Percentiles rank a stretch among this genome's conserved stretches.
Evolutionary conservation across 2,797 vertebrate species (phyloP).

Genomic region (Epinephelus coioides): DNA sequence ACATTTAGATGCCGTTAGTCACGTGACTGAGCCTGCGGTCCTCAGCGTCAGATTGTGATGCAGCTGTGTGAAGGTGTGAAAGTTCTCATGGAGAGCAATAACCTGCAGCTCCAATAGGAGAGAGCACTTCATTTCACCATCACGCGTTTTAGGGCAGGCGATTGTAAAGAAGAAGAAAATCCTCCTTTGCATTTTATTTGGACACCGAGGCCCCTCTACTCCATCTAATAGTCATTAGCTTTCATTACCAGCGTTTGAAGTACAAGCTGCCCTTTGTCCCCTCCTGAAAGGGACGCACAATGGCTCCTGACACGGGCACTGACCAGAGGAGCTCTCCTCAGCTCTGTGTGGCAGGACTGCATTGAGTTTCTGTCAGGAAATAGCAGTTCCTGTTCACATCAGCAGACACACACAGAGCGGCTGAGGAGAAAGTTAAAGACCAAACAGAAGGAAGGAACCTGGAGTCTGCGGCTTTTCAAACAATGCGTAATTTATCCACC

Average conservation of each 20-base stretch:
- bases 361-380: conserved; percentile 85
- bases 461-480: background rate
- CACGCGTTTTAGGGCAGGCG: conserved; percentile 77
- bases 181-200: conserved; percentile 88
- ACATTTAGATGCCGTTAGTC: background rate
- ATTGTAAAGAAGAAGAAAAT: conserved; percentile 84
- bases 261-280: conserved; percentile 87
- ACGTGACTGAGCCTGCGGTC: background rate
- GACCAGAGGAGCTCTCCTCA: conserved; percentile 52
- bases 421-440: conserved; percentile 12
- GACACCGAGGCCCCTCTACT: conserved; percentile 81
- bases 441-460: background rate
- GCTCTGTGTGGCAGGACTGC: conserved; percentile 80
- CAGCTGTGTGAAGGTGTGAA: conserved; percentile 85
- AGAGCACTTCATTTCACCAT: conserved; percentile 64
- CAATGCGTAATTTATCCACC: background rate
- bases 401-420: conserved; percentile 17
- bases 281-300: conserved; percentile 85
- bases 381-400: conserved; percentile 75
- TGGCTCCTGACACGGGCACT: conserved; percentile 87
- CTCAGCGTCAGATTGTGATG: background rate
- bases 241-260: conserved; percentile 95
- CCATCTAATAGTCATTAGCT: conserved; percentile 96
- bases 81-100: conserved; percentile 88
- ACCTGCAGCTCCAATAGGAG: conserved; percentile 67